A percentile compares a stretch with the other conserved stretches of the same genome.
These are phyloP conservation scores for Stomatorhinus ivindoensis DNA, from an alignment of 2,113 vertebrate genomes.

Conservation along the genomic window DNA sequence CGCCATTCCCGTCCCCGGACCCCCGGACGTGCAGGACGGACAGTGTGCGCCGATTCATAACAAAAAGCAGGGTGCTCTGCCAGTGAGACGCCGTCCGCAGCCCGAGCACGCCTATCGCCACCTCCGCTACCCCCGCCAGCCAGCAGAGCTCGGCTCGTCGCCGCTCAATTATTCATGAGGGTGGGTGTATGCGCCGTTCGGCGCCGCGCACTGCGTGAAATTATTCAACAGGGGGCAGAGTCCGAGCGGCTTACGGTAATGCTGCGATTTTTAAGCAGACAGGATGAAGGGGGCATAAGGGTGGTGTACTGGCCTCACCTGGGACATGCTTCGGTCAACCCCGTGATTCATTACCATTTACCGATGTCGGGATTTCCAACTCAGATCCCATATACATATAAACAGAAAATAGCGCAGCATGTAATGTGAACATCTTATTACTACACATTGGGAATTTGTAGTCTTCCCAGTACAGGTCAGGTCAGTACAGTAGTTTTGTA, in stretches of 20 bases:
- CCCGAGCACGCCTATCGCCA: constrained; percentile 32
- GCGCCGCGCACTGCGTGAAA: constrained; percentile 35
- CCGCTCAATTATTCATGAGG: constrained; percentile 54
- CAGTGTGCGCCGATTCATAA: constrained; percentile 26
- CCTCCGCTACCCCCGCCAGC: constrained; percentile 11
- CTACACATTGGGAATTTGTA: background rate
- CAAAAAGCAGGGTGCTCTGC: constrained; percentile 8
- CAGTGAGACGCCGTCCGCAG: constrained; percentile 52
- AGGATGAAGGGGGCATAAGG: background rate
- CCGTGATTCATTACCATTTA: background rate
- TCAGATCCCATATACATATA: background rate
- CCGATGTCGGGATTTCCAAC: background rate
- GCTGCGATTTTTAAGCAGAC: constrained; percentile 20
- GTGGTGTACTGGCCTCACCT: background rate
- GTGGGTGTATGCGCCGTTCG: constrained; percentile 34
- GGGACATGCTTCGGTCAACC: background rate
- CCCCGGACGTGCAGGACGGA: constrained; percentile 13
- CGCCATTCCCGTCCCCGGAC: constrained; percentile 31
- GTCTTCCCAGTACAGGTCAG: background rate
- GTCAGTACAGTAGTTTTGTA: background rate
- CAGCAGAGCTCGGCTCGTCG: background rate
- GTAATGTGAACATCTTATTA: background rate
- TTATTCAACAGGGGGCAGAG: constrained; percentile 40
- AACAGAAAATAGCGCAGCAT: background rate
- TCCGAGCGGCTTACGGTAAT: constrained; percentile 50